Conservation (phyloP, 2,113 vertebrate genomes). For the Poeciliopsis occidentalis region DNA sequence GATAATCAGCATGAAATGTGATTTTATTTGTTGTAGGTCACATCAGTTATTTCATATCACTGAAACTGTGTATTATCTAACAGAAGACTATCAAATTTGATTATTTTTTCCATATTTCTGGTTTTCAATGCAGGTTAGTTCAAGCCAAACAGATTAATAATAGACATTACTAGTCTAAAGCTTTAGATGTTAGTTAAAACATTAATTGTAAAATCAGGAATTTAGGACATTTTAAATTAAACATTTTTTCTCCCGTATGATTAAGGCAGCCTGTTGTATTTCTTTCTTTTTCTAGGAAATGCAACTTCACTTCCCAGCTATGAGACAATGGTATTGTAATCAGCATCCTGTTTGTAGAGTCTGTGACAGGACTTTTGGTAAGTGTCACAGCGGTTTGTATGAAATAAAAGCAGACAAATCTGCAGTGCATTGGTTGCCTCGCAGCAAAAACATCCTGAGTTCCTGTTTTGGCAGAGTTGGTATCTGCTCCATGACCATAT, state of each 20-base stretch:
- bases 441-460: background rate
- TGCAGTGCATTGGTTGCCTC: background rate
- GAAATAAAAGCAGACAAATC: background rate
- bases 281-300: conserved; percentile 35
- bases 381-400: background rate
- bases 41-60: no score
- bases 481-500: background rate
- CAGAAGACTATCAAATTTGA: no score
- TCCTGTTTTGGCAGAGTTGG: background rate
- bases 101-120: no score
- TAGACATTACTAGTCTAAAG: background rate
- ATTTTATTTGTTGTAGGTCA: no score
- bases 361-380: background rate
- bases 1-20: no score
- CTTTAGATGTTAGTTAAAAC: background rate
- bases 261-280: background rate
- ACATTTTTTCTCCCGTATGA: background rate
- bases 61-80: no score
- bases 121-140: no score
- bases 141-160: no score
- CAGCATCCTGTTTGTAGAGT: conserved; percentile 36
- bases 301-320: conserved; percentile 25
- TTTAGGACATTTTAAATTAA: background rate
- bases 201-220: background rate
- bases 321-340: conserved; percentile 11